A percentile compares a stretch with the other conserved stretches of the same genome.
Evolutionary conservation across 2,888 invertebrate genomes (phyloP).

Genomic region (Theodoxus fluviatilis): DNA sequence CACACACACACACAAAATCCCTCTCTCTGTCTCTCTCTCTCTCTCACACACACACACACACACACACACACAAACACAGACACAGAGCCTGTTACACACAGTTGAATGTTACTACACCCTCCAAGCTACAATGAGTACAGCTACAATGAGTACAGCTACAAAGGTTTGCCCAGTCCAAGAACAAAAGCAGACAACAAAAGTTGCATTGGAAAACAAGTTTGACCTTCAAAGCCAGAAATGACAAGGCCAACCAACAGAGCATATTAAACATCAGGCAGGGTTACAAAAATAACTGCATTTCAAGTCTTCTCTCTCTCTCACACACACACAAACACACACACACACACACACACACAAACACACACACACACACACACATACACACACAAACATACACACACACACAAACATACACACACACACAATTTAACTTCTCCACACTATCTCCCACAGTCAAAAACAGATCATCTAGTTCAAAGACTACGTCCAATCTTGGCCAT

Average conservation of each 20-base stretch:
- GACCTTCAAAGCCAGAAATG: neutral
- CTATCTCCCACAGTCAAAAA: no score
- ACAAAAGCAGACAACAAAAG: neutral
- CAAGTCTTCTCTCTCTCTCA: no score
- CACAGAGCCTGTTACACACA: neutral
- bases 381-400: no score
- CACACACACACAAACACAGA: slow-evolving; percentile 11
- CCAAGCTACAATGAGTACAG: neutral
- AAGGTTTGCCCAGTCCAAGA: neutral
- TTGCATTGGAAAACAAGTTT: neutral
- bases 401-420: no score
- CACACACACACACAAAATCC: neutral
- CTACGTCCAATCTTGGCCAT: no score
- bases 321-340: neutral
- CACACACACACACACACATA: neutral
- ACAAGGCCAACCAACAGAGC: neutral
- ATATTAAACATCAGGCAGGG: no score
- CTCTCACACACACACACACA: neutral
- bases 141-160: neutral
- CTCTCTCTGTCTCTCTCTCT: neutral
- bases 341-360: slow-evolving; percentile 1
- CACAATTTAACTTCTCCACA: no score
- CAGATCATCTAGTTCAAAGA: no score
- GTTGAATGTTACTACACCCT: neutral
- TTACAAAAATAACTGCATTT: no score